Evolutionary conservation across 2,797 vertebrate genomes (phyloP).

Genomic region (Sciaenops ocellatus): DNA sequence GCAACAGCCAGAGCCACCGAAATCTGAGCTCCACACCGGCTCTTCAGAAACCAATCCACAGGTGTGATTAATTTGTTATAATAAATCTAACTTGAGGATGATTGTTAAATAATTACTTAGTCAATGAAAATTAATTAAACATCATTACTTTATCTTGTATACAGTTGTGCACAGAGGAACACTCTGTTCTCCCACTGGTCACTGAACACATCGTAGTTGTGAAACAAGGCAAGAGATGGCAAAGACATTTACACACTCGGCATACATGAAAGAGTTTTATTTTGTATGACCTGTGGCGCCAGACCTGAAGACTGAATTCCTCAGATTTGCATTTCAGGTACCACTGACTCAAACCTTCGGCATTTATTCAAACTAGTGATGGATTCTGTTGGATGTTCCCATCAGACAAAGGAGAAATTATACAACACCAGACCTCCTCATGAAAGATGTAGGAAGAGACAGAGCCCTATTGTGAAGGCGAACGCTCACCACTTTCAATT

Average conservation of each 20-base stretch:
- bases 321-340: background rate
- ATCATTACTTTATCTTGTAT: background rate
- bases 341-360: background rate
- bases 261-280: background rate
- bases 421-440: slow-evolving; percentile 23
- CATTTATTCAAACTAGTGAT: slow-evolving; percentile 1
- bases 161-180: slow-evolving; percentile 2
- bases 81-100: background rate
- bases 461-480: slow-evolving; percentile 9
- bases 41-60: background rate
- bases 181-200: background rate
- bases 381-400: background rate
- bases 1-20: too few relatives aligned
- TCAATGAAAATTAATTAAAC: background rate
- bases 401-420: slow-evolving; percentile 5
- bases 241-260: background rate
- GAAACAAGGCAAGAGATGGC: slow-evolving; percentile 3
- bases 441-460: slow-evolving; percentile 41
- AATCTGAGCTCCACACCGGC: too few relatives aligned
- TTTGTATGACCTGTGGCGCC: background rate
- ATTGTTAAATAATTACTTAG: background rate
- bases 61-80: background rate
- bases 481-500: slow-evolving; percentile 2
- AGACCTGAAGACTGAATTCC: background rate
- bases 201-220: slow-evolving; percentile 18